Evolutionary conservation across 2,888 invertebrate genomes (phyloP), one percentile per base, ranked within the genome.

Genomic region (Ochropleura plecta): DNA sequence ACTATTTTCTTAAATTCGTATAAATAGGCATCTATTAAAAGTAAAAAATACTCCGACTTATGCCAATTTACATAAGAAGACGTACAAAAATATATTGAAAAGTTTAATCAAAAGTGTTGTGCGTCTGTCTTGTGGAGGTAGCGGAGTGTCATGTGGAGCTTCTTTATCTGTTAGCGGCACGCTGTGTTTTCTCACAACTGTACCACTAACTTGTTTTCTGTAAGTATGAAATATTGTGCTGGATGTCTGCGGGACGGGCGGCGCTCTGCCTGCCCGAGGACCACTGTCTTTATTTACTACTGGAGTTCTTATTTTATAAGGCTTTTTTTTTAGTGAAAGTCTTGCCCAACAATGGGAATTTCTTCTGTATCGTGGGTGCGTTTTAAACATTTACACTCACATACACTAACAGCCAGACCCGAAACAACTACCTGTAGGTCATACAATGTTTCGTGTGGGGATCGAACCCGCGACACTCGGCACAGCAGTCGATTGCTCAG

Each of bases 201-300:
- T 88, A 87, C 77, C 81, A 83, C 88, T 86, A 89, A 92, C 90
- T 92, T 92, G 92, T 91, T 92, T 91, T 88, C 90, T 90, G 88
- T 92, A 94, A 94, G 94, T 89, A 93, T 94, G 93, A 94, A 92
- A 93, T 94, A 94, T 94, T 91, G 87, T 91, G 86, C 86, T 86
- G 86, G 80, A 83, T 84, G 88, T 87, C 87, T 86, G 79, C 73
- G 82, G 67, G 83, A 82, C 82, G 87, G 74, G 77, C 77, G 70
- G 57, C 66, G 73, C 67, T 71, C 73, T 69, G 72, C 53, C 66
- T 76, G 71, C 59, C 62, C 51, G 66, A 63, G 18, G 63, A 84
- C 70, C 16, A 51, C 71, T 68, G 66, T 60, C 55, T 80, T 49
- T 72, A 59, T 70, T 42, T 77, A 49, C 42, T 59, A 9, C 30